Evolutionary conservation across 2,888 invertebrate species (phyloP).

Genomic region (Pantelozetes paolii): DNA sequence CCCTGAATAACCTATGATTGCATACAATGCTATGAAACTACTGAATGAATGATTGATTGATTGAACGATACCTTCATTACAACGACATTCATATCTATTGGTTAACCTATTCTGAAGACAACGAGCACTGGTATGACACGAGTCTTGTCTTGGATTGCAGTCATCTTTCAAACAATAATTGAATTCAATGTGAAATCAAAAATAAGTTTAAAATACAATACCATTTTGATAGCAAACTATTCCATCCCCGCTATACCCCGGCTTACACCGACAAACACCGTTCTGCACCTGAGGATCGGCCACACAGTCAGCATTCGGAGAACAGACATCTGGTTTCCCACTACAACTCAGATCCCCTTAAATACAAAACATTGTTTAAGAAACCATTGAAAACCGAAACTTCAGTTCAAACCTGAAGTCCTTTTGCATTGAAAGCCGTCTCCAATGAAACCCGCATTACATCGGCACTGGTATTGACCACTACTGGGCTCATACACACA

Average conservation of each 20-base stretch:
- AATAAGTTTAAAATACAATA: too few species aligned
- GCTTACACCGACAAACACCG: constrained; percentile 61
- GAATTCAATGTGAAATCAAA: too few species aligned
- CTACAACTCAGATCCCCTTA: constrained; percentile 58
- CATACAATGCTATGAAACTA: constrained; percentile 50
- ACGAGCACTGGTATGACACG: constrained; percentile 44
- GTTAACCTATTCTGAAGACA: constrained; percentile 45
- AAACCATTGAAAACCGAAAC: background rate
- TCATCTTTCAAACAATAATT: too few species aligned
- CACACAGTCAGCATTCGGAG: constrained; percentile 71
- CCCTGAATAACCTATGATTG: constrained; percentile 64
- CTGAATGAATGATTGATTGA: constrained; percentile 45
- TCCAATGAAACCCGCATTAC: constrained; percentile 54
- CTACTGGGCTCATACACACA: constrained; percentile 48
- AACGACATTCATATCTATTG: constrained; percentile 52
- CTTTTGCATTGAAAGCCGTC: constrained; percentile 52
- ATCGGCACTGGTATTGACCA: constrained; percentile 51
- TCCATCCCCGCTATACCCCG: constrained; percentile 58
- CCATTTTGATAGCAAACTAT: constrained; percentile 49
- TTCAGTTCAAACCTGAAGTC: constrained; percentile 13
- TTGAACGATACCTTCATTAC: constrained; percentile 60
- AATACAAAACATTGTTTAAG: background rate
- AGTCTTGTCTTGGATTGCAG: constrained; percentile 42
- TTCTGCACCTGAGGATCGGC: constrained; percentile 40
- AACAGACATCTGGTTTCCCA: constrained; percentile 67